phyloP scores from a whole-genome alignment of 2,888 invertebrate species.

The Xylocampa areola region DNA sequence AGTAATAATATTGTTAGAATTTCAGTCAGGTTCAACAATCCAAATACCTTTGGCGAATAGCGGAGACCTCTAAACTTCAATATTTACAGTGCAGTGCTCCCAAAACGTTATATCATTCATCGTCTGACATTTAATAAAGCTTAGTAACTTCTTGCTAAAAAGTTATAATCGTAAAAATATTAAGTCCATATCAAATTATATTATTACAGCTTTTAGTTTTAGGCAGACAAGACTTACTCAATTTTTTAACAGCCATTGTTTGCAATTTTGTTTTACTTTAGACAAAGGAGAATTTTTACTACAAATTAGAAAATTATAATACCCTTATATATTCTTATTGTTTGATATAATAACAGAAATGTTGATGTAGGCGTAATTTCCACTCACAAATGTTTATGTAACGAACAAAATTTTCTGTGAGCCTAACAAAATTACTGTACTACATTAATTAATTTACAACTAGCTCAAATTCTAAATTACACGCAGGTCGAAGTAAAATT shows the following conservation, averaged over 20 bases:
- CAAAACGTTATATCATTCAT: constrained; percentile 6
- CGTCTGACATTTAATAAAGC: constrained; percentile 3
- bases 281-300: no score
- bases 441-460: constrained; percentile 37
- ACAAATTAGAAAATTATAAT: background rate
- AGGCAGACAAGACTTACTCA: background rate
- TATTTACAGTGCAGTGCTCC: background rate
- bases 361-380: constrained; percentile 4
- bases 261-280: constrained; percentile 9
- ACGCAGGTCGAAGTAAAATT: constrained; percentile 31
- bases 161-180: background rate
- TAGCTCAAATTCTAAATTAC: constrained; percentile 5
- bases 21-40: background rate
- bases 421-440: constrained; percentile 20
- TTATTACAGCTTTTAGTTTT: background rate
- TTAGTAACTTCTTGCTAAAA: background rate
- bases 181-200: background rate
- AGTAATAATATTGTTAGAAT: background rate
- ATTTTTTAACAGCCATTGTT: background rate
- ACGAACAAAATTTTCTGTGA: constrained; percentile 17
- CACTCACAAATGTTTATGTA: constrained; percentile 16
- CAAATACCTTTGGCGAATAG: background rate
- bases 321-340: constrained; percentile 23
- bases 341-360: constrained; percentile 17
- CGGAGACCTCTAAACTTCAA: background rate